A percentile compares a stretch with the other conserved stretches of the same genome.
phyloP scores from a whole-genome alignment of 2,113 vertebrate species.

The Butorides virescens region DNA sequence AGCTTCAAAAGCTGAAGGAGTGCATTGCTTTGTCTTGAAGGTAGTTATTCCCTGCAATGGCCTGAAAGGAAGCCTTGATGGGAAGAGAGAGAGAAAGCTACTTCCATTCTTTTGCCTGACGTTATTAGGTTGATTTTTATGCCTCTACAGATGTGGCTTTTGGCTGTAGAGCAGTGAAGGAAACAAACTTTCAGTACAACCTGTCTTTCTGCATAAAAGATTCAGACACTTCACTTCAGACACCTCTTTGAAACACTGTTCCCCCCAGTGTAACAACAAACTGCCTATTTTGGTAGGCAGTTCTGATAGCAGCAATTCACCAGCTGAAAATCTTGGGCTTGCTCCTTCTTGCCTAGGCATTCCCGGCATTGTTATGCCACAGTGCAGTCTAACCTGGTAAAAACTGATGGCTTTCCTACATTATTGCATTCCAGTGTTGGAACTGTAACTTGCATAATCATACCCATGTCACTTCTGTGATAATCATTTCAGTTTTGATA shows the following conservation, averaged over 20 bases:
- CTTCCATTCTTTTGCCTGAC: not conserved
- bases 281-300: not conserved
- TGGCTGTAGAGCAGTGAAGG: not conserved
- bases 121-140: slow-evolving; percentile 33
- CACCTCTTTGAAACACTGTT: not conserved
- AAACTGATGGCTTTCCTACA: not conserved
- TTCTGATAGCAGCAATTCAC: not conserved
- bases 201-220: not conserved
- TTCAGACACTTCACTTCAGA: not conserved
- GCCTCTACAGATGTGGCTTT: slow-evolving; percentile 14
- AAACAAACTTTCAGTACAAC: not conserved
- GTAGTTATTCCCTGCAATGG: not conserved
- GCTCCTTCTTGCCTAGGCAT: not conserved
- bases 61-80: not conserved
- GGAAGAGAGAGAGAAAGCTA: not conserved
- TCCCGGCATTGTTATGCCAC: not conserved
- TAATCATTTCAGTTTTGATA: not conserved
- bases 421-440: not conserved
- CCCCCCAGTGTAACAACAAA: not conserved
- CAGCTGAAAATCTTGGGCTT: not conserved
- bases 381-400: not conserved
- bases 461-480: not conserved
- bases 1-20: slow-evolving; percentile 11
- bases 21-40: slow-evolving; percentile 4
- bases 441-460: not conserved